Conservation (phyloP, 2,888 invertebrate genomes). For the Octodonta nipae region DNA sequence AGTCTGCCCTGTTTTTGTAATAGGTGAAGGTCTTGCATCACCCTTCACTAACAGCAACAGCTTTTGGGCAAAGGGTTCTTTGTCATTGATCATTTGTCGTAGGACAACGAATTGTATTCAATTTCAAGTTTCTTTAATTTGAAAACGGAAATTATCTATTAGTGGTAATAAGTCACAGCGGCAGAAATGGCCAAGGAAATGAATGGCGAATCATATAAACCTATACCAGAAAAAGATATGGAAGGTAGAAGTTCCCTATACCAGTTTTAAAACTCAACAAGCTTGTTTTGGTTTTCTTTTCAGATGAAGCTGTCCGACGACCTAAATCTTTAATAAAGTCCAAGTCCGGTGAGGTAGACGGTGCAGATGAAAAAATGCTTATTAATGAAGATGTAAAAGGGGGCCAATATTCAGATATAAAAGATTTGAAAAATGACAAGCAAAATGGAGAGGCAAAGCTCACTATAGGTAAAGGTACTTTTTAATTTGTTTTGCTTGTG, state of each 20-base stretch:
- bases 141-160: no score
- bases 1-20: no score
- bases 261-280: slow-evolving; percentile 8
- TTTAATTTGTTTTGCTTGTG: no score
- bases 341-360: slow-evolving; percentile 40
- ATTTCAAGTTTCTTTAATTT: no score
- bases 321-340: slow-evolving; percentile 35
- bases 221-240: slow-evolving; percentile 45
- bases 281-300: slow-evolving; percentile 10
- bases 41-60: no score
- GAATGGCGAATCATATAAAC: no score
- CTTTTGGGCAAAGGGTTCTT: no score
- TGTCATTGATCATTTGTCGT: no score
- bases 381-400: slow-evolving; percentile 43
- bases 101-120: no score
- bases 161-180: no score
- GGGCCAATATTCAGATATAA: slow-evolving; percentile 34
- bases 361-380: slow-evolving; percentile 58
- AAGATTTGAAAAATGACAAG: slow-evolving; percentile 39
- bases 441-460: slow-evolving; percentile 83
- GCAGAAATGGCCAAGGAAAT: no score
- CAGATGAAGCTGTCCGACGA: slow-evolving; percentile 25
- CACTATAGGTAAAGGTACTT: slow-evolving; percentile 59
- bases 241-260: slow-evolving; percentile 30
- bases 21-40: no score